Percentiles rank a stretch among this genome's conserved stretches.
Conservation (phyloP, 2,888 invertebrate species). For the Tetheella fluctuosa region DNA sequence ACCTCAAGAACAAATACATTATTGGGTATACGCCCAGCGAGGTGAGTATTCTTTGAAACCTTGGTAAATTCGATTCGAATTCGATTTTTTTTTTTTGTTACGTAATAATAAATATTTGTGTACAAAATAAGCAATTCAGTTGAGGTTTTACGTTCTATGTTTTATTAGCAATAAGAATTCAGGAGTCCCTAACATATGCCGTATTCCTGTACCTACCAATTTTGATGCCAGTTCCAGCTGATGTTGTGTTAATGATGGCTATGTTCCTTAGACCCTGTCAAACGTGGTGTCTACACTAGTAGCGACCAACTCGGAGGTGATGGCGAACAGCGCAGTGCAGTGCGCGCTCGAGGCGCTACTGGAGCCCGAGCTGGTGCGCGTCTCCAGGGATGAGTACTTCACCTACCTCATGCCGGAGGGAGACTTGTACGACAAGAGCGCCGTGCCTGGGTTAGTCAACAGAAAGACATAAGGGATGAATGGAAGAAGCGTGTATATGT, state of each 20-base stretch:
- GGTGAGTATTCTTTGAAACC: constrained; percentile 47
- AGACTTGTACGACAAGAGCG: constrained; percentile 94
- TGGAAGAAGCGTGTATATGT: too few relatives aligned
- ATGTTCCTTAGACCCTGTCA: constrained; percentile 78
- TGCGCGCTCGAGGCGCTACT: constrained; percentile 85
- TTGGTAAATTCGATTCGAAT: too few relatives aligned
- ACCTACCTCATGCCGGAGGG: constrained; percentile 91
- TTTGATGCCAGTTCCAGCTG: too few relatives aligned
- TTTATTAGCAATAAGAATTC: too few relatives aligned
- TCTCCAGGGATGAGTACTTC: constrained; percentile 87
- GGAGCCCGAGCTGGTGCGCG: constrained; percentile 86
- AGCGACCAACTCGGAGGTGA: constrained; percentile 85
- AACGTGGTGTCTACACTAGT: constrained; percentile 90
- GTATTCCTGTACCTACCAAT: too few relatives aligned
- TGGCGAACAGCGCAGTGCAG: constrained; percentile 86
- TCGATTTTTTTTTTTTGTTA: too few relatives aligned
- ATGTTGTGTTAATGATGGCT: too few relatives aligned
- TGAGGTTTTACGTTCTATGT: too few relatives aligned
- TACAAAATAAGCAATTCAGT: too few relatives aligned
- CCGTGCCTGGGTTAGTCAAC: constrained; percentile 66
- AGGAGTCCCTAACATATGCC: too few relatives aligned
- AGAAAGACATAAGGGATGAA: too few relatives aligned
- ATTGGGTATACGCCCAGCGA: constrained; percentile 74
- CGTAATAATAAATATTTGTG: too few relatives aligned
- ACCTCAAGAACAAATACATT: constrained; percentile 86